Conservation (phyloP, 2,888 invertebrate species). For the Leptura quadrifasciata region DNA sequence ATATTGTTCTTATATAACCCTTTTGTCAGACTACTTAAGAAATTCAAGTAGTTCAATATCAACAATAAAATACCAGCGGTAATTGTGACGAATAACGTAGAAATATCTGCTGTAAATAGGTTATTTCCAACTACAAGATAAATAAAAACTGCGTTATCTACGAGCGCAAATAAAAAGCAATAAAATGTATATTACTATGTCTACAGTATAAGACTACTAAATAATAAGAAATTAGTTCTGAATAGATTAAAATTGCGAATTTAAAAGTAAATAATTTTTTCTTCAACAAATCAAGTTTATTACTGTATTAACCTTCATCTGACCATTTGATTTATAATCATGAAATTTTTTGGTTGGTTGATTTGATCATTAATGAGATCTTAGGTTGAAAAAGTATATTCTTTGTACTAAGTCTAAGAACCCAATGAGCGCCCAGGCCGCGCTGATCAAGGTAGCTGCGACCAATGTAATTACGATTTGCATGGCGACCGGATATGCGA, state of each 20-base stretch:
- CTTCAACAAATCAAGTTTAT: no score
- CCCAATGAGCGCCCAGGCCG: no score
- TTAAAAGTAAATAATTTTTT: no score
- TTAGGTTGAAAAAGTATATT: no score
- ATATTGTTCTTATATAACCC: conserved; percentile 35
- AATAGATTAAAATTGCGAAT: neutral
- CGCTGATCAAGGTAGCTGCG: no score
- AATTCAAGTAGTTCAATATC: neutral
- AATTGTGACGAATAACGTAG: neutral
- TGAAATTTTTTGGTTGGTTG: no score
- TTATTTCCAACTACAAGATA: neutral
- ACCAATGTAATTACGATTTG: no score
- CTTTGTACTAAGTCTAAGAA: no score
- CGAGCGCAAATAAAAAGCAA: neutral
- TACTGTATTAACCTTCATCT: no score
- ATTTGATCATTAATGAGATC: no score
- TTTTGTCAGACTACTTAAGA: conserved; percentile 1
- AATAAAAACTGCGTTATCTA: neutral
- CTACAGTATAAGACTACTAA: neutral
- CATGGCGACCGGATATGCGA: no score
- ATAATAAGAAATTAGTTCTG: neutral
- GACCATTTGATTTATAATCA: no score
- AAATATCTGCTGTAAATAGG: neutral
- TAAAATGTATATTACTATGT: neutral
- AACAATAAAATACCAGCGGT: neutral